These are phyloP conservation scores for Microplitis demolitor DNA, from an alignment of 1,140 invertebrate genomes.

Conservation along the genomic window DNA sequence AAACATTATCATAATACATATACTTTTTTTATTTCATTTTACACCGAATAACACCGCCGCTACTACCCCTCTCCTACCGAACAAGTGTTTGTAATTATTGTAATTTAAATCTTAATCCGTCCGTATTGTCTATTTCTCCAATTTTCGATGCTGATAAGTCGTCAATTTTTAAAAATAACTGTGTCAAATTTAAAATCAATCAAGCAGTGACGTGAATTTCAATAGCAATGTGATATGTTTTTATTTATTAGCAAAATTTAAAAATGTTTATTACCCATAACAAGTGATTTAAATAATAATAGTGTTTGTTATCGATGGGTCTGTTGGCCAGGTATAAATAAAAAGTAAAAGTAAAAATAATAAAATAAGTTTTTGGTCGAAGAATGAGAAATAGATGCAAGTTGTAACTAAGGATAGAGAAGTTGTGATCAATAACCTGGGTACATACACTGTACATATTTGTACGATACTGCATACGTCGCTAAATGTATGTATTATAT, in stretches of 20 bases:
- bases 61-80: background rate
- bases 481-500: background rate
- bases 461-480: background rate
- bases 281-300: background rate
- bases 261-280: background rate
- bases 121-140: background rate
- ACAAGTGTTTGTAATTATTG: background rate
- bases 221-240: background rate
- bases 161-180: too few relatives aligned
- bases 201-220: too few relatives aligned
- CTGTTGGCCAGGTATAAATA: background rate
- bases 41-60: too few relatives aligned
- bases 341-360: background rate
- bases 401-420: background rate
- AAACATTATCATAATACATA: slow-evolving; percentile 32
- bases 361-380: background rate
- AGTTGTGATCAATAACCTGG: slow-evolving; percentile 10
- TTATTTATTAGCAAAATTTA: too few relatives aligned
- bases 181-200: too few relatives aligned
- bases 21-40: too few relatives aligned
- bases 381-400: background rate
- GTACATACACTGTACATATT: slow-evolving; percentile 17
- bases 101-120: too few relatives aligned
- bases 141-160: too few relatives aligned
- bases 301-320: too few relatives aligned